phyloP scores from a whole-genome alignment of 2,113 vertebrate genomes.

The Aegithalos caudatus region DNA sequence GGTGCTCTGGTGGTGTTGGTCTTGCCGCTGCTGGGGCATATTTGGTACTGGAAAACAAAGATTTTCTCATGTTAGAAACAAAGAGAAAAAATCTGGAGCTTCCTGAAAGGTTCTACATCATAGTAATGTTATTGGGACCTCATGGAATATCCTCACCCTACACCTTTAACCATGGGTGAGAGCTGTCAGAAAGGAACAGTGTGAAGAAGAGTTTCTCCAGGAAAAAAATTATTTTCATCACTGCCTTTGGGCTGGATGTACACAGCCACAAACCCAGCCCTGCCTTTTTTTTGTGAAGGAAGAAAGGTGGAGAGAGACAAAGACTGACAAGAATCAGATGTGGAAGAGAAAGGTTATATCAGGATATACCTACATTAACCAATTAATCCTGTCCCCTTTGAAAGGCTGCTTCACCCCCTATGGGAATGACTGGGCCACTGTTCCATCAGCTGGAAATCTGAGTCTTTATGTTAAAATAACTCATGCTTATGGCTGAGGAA shows the following conservation, averaged over 20 bases:
- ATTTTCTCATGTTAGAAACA: neutral
- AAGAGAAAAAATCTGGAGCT: fast-evolving
- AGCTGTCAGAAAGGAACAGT: neutral
- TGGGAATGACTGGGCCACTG: neutral
- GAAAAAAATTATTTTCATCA: neutral
- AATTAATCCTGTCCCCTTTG: neutral
- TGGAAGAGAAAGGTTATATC: neutral
- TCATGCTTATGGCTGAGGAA: neutral
- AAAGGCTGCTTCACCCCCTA: neutral
- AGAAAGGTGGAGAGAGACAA: neutral
- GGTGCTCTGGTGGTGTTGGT: constrained; percentile 93
- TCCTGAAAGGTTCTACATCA: neutral
- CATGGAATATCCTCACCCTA: neutral
- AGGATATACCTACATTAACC: neutral
- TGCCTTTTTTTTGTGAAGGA: neutral
- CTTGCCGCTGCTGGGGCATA: constrained; percentile 95
- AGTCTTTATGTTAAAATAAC: neutral
- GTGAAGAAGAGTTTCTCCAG: neutral
- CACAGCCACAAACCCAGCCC: neutral
- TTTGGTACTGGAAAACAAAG: constrained; percentile 83
- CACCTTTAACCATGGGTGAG: neutral
- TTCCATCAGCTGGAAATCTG: neutral
- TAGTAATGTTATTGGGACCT: neutral
- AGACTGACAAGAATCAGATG: neutral
- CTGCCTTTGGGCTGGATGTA: neutral